A percentile compares a stretch with the other conserved stretches of the same genome.
Evolutionary conservation across 2,797 vertebrate genomes (phyloP).

Genomic region (Sebastes aleutianus): DNA sequence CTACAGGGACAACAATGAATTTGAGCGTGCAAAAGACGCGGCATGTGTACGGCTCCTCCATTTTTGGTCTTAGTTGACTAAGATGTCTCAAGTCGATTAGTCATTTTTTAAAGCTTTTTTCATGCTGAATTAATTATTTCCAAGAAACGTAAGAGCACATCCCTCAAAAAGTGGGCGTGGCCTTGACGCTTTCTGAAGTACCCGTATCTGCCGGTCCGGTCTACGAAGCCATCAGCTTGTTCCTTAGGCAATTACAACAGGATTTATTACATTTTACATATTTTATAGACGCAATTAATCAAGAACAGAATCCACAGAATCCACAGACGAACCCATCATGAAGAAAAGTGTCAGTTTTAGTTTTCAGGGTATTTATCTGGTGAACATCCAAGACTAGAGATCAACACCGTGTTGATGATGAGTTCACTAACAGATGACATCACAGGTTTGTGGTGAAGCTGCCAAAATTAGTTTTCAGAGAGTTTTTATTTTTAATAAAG

Average conservation of each 20-base stretch:
- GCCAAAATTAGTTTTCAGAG: background rate
- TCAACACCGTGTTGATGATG: background rate
- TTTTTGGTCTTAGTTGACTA: too few species aligned
- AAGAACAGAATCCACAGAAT: background rate
- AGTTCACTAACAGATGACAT: background rate
- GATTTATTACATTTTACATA: background rate
- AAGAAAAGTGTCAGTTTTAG: background rate
- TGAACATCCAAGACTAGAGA: background rate
- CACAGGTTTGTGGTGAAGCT: background rate
- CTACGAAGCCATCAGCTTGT: too few species aligned
- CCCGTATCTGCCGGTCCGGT: background rate
- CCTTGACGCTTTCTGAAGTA: background rate
- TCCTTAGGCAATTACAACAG: too few species aligned
- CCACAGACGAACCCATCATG: background rate
- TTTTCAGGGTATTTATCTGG: background rate
- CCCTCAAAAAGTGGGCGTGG: background rate
- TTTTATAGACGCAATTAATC: background rate
- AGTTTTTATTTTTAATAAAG: background rate
- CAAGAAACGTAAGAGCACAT: too few species aligned
- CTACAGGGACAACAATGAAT: too few species aligned
- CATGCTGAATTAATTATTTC: too few species aligned
- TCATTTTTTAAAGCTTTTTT: too few species aligned
- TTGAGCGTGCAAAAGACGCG: too few species aligned
- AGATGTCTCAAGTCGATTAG: too few species aligned
- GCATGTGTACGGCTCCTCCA: too few species aligned